Conservation (phyloP, 2,797 vertebrate species). For the Neopelma chrysocephalum region DNA sequence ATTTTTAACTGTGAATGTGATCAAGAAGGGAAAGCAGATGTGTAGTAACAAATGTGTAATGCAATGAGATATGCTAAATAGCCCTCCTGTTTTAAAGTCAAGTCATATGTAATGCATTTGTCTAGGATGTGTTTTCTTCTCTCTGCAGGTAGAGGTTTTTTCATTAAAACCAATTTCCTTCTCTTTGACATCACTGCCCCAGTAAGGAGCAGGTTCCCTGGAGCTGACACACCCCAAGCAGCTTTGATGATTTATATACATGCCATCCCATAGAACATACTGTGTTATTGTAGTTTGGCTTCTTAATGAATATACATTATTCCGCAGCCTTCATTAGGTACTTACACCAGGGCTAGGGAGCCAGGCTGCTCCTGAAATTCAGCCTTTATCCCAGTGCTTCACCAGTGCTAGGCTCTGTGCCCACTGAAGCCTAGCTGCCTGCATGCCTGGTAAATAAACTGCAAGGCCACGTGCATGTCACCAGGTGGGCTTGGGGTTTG, state of each 20-base stretch:
- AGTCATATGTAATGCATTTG: background rate
- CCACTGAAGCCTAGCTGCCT: background rate
- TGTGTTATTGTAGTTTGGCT: background rate
- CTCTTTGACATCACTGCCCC: background rate
- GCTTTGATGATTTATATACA: background rate
- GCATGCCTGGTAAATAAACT: background rate
- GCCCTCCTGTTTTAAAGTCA: background rate
- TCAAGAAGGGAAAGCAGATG: conserved; percentile 17
- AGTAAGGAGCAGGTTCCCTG: conserved; percentile 10
- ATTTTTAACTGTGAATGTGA: conserved; percentile 61
- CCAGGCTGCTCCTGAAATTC: background rate
- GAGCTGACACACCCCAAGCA: background rate
- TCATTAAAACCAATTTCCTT: background rate
- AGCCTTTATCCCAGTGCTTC: background rate
- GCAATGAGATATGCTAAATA: background rate
- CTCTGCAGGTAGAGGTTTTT: background rate
- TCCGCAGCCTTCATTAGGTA: background rate
- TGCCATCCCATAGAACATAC: background rate
- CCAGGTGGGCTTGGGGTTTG: background rate
- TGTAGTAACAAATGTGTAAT: background rate
- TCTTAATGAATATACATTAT: background rate
- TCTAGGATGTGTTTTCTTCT: background rate
- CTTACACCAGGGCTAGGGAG: background rate
- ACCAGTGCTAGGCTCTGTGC: background rate
- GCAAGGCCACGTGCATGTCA: accelerated